A percentile compares a stretch with the other conserved stretches of the same genome.
Evolutionary conservation across 2,113 vertebrate genomes (phyloP).

Genomic region (Porphyrio hochstetteri): DNA sequence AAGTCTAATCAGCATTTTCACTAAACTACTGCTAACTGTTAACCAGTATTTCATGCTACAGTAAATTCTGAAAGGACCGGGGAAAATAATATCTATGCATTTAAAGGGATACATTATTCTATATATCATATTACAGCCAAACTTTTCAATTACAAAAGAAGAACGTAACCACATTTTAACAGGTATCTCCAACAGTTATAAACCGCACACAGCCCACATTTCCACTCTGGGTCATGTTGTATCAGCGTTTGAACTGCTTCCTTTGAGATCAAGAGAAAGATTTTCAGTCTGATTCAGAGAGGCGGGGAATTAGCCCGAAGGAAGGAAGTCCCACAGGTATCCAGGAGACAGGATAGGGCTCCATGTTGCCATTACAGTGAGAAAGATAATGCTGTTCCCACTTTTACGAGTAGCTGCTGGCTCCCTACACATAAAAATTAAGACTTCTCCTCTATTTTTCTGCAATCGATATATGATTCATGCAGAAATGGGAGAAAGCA

Average conservation of each 20-base stretch:
- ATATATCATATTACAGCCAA: not conserved
- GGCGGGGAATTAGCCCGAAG: not conserved
- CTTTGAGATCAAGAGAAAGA: not conserved
- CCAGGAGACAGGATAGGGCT: not conserved
- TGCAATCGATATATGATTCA: not conserved
- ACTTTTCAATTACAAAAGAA: not conserved
- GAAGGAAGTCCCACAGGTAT: not conserved
- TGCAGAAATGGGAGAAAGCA: not conserved
- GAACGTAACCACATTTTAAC: not conserved
- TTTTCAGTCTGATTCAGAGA: not conserved
- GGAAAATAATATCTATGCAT: not conserved
- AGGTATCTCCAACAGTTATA: not conserved
- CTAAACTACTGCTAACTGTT: not conserved
- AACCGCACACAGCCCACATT: not conserved
- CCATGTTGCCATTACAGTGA: not conserved
- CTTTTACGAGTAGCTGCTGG: not conserved
- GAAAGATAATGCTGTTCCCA: not conserved
- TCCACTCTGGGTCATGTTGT: not conserved
- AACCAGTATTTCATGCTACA: not conserved
- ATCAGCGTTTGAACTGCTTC: not conserved
- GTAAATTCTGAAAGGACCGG: not conserved
- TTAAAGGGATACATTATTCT: not conserved
- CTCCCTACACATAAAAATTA: not conserved
- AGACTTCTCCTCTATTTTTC: not conserved
- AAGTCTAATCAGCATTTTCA: not conserved